Evolutionary conservation across 2,797 vertebrate species (phyloP).

Genomic region (Galago senegalensis): DNA sequence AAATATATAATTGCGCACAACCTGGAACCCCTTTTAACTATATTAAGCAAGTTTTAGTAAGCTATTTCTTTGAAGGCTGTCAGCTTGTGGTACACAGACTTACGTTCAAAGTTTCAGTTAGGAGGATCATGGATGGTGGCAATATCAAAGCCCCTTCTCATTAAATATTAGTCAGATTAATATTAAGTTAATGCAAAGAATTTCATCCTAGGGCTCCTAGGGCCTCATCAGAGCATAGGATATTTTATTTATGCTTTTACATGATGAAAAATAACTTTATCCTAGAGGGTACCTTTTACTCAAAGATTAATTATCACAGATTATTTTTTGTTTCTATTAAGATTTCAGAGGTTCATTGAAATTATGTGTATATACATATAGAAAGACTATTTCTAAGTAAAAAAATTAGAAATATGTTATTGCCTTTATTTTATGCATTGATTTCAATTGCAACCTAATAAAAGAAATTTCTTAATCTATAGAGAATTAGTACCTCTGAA

Average conservation of each 20-base stretch:
- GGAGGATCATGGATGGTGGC: neutral
- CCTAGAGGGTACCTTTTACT: conserved; percentile 18
- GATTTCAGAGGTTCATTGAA: conserved; percentile 56
- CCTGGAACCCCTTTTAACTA: neutral
- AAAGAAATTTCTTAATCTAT: conserved; percentile 21
- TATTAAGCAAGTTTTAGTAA: conserved; percentile 25
- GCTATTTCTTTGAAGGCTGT: neutral
- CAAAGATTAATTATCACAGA: conserved; percentile 49
- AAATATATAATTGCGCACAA: neutral
- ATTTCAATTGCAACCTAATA: conserved; percentile 7
- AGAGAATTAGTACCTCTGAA: neutral
- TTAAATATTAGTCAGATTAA: conserved; percentile 65
- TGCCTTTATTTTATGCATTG: conserved; percentile 30
- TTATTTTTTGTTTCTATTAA: conserved; percentile 74
- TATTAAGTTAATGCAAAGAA: conserved; percentile 56
- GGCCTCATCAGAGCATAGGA: neutral
- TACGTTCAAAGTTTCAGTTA: conserved; percentile 13
- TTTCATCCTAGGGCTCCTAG: neutral
- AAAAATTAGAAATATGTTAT: conserved; percentile 13
- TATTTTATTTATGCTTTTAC: conserved; percentile 61
- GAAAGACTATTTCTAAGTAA: neutral
- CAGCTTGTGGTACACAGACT: neutral
- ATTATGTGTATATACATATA: neutral
- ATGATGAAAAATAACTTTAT: conserved; percentile 72
- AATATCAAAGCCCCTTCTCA: conserved; percentile 28